Base-by-base conservation (phyloP, 92 coral and sea anemone genomes). In the Muricea muricata region DNA sequence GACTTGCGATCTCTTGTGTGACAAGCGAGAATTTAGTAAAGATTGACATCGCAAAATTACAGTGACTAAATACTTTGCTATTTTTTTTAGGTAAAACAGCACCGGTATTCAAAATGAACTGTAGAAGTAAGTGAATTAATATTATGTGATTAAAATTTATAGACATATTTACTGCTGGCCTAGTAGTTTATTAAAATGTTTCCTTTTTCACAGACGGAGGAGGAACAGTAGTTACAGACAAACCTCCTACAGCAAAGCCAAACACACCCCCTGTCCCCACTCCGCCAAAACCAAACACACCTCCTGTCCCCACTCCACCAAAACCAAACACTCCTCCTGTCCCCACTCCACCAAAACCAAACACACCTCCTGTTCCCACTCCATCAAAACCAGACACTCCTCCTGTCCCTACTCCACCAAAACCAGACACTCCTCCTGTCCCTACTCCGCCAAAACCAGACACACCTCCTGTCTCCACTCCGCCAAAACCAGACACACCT, bases 51-150 rank as follows among this genome's bases (percentile, higher is more conserved):
- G n/a, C n/a, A n/a, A n/a, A n/a, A n/a, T n/a, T n/a, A n/a, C n/a
- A n/a, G n/a, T n/a, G n/a, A n/a, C n/a, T n/a, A n/a, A n/a, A n/a
- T n/a, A n/a, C n/a, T n/a, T n/a, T n/a, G n/a, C n/a, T n/a, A n/a
- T n/a, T n/a, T n/a, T n/a, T n/a, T 56, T 37, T 68, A 86, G 89
- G 89, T 39, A 76, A 28, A 47, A 57, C 84, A 57, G 93, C 95
- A 45, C 89, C 87, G 30, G 57, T 85, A 84, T 95, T 95, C 90
- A 90, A 91, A 84, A 95, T 95, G 97, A 84, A 93, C 85, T 95
- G 98, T 70, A 90, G 93, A 73, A 18, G 98, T 95, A 74, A 93
- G 98, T 86, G 56, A 25, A 45, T 21, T 50, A 30, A 70, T 65
- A 3, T 35, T 24, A 70, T 37, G 12, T 13, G 47, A 34, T 61